Evolutionary conservation across 2,797 vertebrate genomes (phyloP).

Genomic region (Nasua narica): DNA sequence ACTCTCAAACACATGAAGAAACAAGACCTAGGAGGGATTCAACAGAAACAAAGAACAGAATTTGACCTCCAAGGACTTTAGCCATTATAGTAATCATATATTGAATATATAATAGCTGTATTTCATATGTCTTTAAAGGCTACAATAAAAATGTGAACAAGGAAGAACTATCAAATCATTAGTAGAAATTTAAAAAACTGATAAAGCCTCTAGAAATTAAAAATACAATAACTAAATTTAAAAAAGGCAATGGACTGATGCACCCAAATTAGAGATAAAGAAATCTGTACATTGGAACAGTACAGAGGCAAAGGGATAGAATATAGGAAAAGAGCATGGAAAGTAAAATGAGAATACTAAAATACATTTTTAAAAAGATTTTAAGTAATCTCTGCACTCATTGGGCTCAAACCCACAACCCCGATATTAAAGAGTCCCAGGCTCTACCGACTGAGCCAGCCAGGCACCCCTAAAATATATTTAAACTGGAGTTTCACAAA

Average conservation of each 20-base stretch:
- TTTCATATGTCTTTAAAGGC: neutral
- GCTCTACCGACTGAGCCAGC: neutral
- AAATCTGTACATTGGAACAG: neutral
- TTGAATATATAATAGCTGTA: neutral
- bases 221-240: neutral
- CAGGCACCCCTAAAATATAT: neutral
- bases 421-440: neutral
- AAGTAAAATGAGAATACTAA: neutral
- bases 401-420: neutral
- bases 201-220: neutral
- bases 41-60: neutral
- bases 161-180: neutral
- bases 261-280: neutral
- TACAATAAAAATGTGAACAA: neutral
- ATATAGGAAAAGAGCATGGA: neutral
- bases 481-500: neutral
- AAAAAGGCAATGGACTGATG: neutral
- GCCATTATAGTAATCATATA: neutral
- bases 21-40: neutral
- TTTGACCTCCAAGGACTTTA: neutral
- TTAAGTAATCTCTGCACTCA: neutral
- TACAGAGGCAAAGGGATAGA: neutral
- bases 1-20: neutral
- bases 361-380: neutral
- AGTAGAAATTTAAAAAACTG: neutral